Conservation (phyloP, 2,113 vertebrate genomes). For the Seriola aureovittata region DNA sequence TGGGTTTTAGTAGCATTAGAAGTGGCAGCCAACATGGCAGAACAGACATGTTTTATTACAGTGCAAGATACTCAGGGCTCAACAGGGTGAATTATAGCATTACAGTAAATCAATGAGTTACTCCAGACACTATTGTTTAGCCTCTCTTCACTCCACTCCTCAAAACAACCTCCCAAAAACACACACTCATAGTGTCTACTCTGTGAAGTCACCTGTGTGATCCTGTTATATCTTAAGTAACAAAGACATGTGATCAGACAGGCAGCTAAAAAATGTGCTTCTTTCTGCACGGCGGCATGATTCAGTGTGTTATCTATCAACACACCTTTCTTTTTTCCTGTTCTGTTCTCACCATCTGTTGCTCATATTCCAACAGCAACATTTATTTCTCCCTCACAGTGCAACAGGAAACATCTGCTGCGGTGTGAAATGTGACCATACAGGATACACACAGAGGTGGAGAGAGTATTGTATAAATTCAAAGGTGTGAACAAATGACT, state of each 20-base stretch:
- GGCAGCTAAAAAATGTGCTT: slow-evolving; percentile 34
- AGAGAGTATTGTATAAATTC: slow-evolving; percentile 21
- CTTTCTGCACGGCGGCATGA: slow-evolving; percentile 13
- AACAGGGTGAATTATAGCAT: background rate
- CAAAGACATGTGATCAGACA: slow-evolving; percentile 36
- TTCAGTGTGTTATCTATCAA: slow-evolving; percentile 61
- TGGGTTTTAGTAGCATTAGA: background rate
- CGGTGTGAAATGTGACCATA: slow-evolving; percentile 36
- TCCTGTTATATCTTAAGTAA: slow-evolving; percentile 6
- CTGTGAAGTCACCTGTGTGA: background rate
- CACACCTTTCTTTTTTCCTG: slow-evolving; percentile 69
- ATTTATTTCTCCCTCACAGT: slow-evolving; percentile 59
- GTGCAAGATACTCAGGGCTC: background rate
- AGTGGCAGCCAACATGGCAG: too few species aligned
- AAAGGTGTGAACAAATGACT: slow-evolving; percentile 62
- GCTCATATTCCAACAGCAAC: slow-evolving; percentile 66
- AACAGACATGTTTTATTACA: background rate
- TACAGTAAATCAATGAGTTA: background rate
- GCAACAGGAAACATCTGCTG: slow-evolving; percentile 79
- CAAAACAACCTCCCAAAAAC: background rate
- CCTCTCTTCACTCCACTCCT: background rate
- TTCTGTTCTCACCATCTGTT: slow-evolving; percentile 62
- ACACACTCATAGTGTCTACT: background rate
- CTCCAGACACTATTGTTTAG: background rate
- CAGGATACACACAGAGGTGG: slow-evolving; percentile 51